Percentiles rank a stretch among this genome's conserved stretches.
Evolutionary conservation across 2,113 vertebrate genomes (phyloP).

Genomic region (Neolamprologus kungweensis): DNA sequence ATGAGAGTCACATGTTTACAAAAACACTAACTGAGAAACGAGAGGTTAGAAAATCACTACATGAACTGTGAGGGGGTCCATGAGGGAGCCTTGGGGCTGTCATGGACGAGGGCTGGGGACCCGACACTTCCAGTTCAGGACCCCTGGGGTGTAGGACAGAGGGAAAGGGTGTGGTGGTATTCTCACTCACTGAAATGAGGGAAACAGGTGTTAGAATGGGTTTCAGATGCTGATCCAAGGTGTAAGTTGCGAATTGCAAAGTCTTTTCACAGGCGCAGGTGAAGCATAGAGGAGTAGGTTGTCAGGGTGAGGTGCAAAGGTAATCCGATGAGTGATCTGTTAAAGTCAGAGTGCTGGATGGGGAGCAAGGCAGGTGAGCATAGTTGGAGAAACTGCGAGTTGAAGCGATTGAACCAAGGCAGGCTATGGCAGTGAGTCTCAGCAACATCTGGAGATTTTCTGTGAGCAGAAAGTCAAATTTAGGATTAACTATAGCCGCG

Average conservation of each 20-base stretch:
- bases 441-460: not conserved
- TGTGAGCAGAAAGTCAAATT: not conserved
- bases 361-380: not conserved
- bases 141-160: not conserved
- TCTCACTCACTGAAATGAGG: not conserved
- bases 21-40: not conserved
- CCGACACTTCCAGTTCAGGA: not conserved
- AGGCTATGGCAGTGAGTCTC: not conserved
- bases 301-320: not conserved
- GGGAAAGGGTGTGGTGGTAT: not conserved
- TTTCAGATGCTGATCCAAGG: not conserved
- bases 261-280: not conserved
- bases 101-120: not conserved
- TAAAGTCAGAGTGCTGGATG: not conserved
- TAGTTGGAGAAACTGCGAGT: not conserved
- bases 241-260: accelerated
- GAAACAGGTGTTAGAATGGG: not conserved
- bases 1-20: not conserved
- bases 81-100: not conserved
- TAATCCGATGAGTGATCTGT: accelerated
- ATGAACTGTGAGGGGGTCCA: not conserved
- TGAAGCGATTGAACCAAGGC: not conserved
- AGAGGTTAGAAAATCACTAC: not conserved
- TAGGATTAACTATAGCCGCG: not conserved
- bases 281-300: not conserved